These are phyloP conservation scores for Thera britannica DNA, from an alignment of 2,888 invertebrate genomes.

Conservation along the genomic window DNA sequence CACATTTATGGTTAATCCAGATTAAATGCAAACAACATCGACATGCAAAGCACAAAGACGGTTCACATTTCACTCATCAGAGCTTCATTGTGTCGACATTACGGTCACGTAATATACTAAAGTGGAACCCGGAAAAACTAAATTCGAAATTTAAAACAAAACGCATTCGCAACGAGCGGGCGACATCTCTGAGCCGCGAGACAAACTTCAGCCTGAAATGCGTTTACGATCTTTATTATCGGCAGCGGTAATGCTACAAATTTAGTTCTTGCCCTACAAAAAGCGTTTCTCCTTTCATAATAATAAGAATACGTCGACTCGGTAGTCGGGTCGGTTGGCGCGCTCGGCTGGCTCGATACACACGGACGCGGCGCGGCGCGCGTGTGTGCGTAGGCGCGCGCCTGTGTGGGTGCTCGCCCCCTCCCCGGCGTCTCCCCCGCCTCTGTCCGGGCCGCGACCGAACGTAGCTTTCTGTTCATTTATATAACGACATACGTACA, in stretches of 20 bases:
- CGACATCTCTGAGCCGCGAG: slow-evolving; percentile 79
- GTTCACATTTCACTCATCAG: slow-evolving; percentile 44
- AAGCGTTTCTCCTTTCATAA: slow-evolving; percentile 85
- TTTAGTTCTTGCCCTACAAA: slow-evolving; percentile 85
- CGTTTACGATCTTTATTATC: slow-evolving; percentile 83
- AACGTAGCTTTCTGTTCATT: slow-evolving; percentile 84
- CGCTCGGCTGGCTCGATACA: slow-evolving; percentile 78
- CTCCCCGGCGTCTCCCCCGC: slow-evolving; percentile 43
- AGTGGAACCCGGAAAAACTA: slow-evolving; percentile 53
- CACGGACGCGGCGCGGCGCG: slow-evolving; percentile 61
- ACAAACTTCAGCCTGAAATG: slow-evolving; percentile 82
- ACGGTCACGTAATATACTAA: slow-evolving; percentile 46
- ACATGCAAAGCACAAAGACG: slow-evolving; percentile 24
- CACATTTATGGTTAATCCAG: not conserved
- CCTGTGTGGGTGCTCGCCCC: slow-evolving; percentile 49
- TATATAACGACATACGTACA: slow-evolving; percentile 81
- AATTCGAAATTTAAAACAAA: slow-evolving; percentile 39
- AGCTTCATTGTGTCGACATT: slow-evolving; percentile 48
- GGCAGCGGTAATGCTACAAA: slow-evolving; percentile 80
- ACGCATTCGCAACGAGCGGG: slow-evolving; percentile 49
- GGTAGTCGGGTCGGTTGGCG: slow-evolving; percentile 67
- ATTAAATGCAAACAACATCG: slow-evolving; percentile 19
- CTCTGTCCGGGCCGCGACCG: slow-evolving; percentile 48
- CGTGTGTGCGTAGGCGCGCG: slow-evolving; percentile 55
- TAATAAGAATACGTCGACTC: slow-evolving; percentile 87